Conservation (phyloP, 2,797 vertebrate species). For the Enteromius mattozi region DNA sequence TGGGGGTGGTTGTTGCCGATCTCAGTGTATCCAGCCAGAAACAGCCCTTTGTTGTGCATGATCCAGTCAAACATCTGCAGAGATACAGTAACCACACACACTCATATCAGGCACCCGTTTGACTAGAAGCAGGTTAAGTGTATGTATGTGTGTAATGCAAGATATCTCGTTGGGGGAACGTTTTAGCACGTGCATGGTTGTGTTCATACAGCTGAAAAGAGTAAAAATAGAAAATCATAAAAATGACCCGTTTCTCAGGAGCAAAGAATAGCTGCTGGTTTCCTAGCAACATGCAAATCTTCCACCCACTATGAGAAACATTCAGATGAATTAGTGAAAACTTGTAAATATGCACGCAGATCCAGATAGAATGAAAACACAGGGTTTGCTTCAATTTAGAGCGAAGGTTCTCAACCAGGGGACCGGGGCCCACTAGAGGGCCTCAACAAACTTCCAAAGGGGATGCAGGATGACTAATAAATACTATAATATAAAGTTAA, state of each 20-base stretch:
- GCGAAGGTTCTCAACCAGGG: neutral
- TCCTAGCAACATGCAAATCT: slow-evolving; percentile 81
- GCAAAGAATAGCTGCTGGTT: slow-evolving; percentile 69
- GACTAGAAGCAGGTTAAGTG: slow-evolving; percentile 1
- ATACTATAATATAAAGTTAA: neutral
- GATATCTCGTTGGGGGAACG: neutral
- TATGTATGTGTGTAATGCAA: neutral
- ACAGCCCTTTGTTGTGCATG: slow-evolving; percentile 99
- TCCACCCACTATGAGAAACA: slow-evolving; percentile 54
- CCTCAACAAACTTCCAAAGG: neutral
- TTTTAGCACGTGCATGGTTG: slow-evolving; percentile 26
- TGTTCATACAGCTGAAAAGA: slow-evolving; percentile 38
- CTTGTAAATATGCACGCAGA: slow-evolving; percentile 34
- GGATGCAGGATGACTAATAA: neutral
- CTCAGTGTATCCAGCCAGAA: slow-evolving; percentile 97
- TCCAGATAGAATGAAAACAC: neutral
- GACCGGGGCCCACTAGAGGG: neutral
- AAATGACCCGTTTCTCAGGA: slow-evolving; percentile 62
- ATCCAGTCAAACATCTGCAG: slow-evolving; percentile 99
- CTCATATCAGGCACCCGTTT: neutral
- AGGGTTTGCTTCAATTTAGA: neutral
- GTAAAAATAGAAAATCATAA: slow-evolving; percentile 60
- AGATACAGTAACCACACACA: slow-evolving; percentile 24
- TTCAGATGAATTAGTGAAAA: slow-evolving; percentile 22
- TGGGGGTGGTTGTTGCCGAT: slow-evolving; percentile 97